Evolutionary conservation across 2,888 invertebrate species (phyloP).

Genomic region (Stegophylla sp.): DNA sequence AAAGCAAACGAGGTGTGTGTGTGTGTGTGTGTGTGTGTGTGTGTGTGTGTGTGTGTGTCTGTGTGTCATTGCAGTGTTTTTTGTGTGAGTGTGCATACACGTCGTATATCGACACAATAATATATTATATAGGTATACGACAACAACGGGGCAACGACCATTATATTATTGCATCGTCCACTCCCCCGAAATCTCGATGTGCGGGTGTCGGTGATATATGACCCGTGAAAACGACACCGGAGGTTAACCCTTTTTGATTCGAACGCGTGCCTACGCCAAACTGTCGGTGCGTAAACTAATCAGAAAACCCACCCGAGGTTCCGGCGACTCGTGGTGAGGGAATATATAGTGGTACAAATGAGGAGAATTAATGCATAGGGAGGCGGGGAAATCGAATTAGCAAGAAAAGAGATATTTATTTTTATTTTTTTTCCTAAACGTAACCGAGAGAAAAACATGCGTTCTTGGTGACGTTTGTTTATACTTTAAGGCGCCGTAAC

Average conservation of each 20-base stretch:
- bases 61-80: too few relatives aligned
- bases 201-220: conserved; percentile 32
- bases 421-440: too few relatives aligned
- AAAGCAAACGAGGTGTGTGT: not conserved
- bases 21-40: not conserved
- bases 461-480: too few relatives aligned
- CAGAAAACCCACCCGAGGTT: not conserved
- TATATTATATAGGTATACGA: not conserved
- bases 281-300: conserved; percentile 36
- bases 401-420: too few relatives aligned
- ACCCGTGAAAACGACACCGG: conserved; percentile 31
- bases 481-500: too few relatives aligned
- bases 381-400: too few relatives aligned
- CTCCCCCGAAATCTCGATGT: conserved; percentile 6
- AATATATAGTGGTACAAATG: too few relatives aligned
- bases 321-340: too few relatives aligned
- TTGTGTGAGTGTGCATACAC: not conserved
- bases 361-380: too few relatives aligned
- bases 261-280: not conserved
- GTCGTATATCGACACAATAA: not conserved
- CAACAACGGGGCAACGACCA: conserved; percentile 5
- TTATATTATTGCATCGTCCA: conserved; percentile 21
- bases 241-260: conserved; percentile 34
- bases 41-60: not conserved
- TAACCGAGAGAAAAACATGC: too few relatives aligned